Base-by-base conservation (phyloP, 2,113 vertebrate genomes). In the Mastomys coucha region DNA sequence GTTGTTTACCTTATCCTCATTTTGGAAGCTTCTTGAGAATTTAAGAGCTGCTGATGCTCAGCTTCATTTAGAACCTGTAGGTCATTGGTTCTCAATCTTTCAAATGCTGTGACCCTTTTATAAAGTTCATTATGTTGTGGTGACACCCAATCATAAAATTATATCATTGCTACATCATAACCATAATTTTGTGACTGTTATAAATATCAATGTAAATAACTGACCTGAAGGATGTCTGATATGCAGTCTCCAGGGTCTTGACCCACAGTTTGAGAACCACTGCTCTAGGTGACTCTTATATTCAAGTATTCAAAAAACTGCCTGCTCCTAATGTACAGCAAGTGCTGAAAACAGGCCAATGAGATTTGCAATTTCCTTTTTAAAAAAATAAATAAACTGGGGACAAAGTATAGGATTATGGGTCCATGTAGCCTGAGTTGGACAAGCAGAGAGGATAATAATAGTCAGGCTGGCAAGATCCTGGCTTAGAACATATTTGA, bases 371-470 rank as follows among this genome's bases (percentile, higher is more conserved):
- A 58, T 84, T 77, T 95, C 73, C 14, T 89, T 53, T 91, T 91
- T 65, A 14, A 87, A 84, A 56, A 93, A 80, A 26, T 31, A 92
- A 86, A 85, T 53, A 8, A 92, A 92, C 12, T 95, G 51, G 80
- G 36, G 39, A 45, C 58, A 36, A 53, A 93, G 67, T 33, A 58
- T 33, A 84, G 69, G 42, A n/a, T 31, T 2, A 0, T 78, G 39
- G 72, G 39, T 49, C 20, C 26, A 22, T 31, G 33, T 19, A 24
- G 24, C 60, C 45, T 70, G 6, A 19, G 10, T 53, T 31, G 86
- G 89, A 39, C 36, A 85, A 67, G 39, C 56, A 36, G 75, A 58
- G 7, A 22, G 11, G 16, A 49, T 24, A 67, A 31, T 2, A 12
- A 28, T 31, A 2, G 3, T 5, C 13, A 7, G 42, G 20, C 88